Evolutionary conservation across 2,888 invertebrate species (phyloP).

Genomic region (Latheticus oryzae): DNA sequence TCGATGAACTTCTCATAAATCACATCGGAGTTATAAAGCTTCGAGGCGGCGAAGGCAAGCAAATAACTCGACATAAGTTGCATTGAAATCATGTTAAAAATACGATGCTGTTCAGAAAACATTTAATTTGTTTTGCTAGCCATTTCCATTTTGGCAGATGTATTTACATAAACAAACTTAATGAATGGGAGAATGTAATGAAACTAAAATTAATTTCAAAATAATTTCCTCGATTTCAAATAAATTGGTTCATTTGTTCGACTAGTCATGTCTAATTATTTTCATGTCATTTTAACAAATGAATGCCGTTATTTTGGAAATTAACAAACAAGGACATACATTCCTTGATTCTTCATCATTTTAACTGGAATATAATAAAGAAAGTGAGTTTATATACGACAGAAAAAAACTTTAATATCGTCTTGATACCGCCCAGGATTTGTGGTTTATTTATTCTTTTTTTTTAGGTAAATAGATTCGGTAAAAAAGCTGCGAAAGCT

Average conservation of each 20-base stretch:
- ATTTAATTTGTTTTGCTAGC: neutral
- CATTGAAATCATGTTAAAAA: no score
- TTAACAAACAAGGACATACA: constrained; percentile 1
- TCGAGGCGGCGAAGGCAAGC: no score
- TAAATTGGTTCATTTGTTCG: constrained; percentile 16
- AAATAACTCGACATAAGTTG: no score
- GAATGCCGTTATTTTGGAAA: constrained; percentile 19
- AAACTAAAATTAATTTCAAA: constrained; percentile 20
- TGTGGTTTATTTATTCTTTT: constrained; percentile 22
- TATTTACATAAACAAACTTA: constrained; percentile 15
- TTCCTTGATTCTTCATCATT: no score
- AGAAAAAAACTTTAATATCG: constrained; percentile 12
- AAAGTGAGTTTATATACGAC: no score
- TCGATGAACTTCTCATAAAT: constrained; percentile 29
- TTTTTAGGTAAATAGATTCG: constrained; percentile 28
- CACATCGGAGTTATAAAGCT: no score
- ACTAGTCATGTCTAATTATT: constrained; percentile 25
- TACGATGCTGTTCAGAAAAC: no score
- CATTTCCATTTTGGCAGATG: neutral
- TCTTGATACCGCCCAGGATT: constrained; percentile 8
- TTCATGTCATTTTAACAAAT: constrained; percentile 5
- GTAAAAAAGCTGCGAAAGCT: constrained; percentile 41
- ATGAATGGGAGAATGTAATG: neutral
- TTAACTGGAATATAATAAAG: no score
- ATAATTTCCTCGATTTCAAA: constrained; percentile 13